Conservation (phyloP, 2,797 vertebrate species). For the Enteromius trimaculatus region DNA sequence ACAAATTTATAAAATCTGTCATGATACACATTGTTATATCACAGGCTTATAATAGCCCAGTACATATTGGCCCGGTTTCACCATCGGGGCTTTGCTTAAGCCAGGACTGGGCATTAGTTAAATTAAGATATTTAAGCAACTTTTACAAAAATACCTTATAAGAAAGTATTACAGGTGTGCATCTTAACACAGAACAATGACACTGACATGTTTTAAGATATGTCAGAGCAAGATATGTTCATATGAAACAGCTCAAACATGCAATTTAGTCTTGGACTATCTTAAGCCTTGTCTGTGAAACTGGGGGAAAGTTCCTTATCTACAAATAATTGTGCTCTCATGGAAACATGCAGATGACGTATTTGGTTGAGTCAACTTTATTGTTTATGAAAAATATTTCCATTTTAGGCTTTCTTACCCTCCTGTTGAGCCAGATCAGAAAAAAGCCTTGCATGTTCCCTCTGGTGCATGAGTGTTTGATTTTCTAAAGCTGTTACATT, state of each 20-base stretch:
- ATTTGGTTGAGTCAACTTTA: neutral
- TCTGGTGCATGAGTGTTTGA: neutral
- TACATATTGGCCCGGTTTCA: too few species aligned
- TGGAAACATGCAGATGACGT: neutral
- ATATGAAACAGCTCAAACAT: too few species aligned
- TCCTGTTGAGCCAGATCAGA: constrained; percentile 22
- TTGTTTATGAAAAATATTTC: neutral
- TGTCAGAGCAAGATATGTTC: too few species aligned
- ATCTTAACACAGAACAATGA: too few species aligned
- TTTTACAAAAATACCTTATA: too few species aligned
- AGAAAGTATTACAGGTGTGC: too few species aligned
- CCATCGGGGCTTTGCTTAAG: too few species aligned
- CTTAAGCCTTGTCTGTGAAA: too few species aligned
- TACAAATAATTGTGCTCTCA: neutral
- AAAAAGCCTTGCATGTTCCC: constrained; percentile 15
- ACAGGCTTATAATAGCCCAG: neutral
- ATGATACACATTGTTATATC: neutral
- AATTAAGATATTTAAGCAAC: too few species aligned
- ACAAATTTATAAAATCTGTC: neutral
- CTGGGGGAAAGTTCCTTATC: neutral
- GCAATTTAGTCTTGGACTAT: too few species aligned
- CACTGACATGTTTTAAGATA: too few species aligned
- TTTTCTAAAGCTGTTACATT: constrained; percentile 40
- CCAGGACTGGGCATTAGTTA: too few species aligned
- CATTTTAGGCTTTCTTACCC: constrained; percentile 36